phyloP scores from a whole-genome alignment of 2,113 vertebrate species.

The Ranitomeya variabilis region DNA sequence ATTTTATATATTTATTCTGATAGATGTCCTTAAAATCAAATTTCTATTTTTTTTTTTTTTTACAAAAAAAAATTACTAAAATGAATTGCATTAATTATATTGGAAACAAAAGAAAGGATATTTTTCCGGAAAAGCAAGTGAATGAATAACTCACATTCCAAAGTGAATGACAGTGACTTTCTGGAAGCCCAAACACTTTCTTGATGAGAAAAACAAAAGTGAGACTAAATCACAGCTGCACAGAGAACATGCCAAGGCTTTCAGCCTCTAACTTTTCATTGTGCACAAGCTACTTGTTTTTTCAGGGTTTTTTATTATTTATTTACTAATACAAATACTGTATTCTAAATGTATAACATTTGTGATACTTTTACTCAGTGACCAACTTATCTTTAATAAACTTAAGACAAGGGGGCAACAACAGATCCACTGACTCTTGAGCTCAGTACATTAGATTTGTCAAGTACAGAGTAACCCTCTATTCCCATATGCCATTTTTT shows the following conservation, averaged over 20 bases:
- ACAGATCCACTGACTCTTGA: no score
- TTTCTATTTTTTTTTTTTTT: not conserved
- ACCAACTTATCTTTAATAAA: not conserved
- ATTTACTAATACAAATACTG: not conserved
- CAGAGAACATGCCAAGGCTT: slow-evolving; percentile 27
- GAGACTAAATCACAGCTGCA: slow-evolving; percentile 41
- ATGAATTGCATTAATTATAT: slow-evolving; percentile 5
- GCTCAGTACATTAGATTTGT: no score
- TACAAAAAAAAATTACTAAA: not conserved
- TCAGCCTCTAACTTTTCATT: slow-evolving; percentile 31
- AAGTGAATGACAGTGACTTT: slow-evolving; percentile 45
- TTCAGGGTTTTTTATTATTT: not conserved
- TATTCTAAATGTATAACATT: not conserved
- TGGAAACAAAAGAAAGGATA: slow-evolving; percentile 8
- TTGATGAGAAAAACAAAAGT: slow-evolving; percentile 52
- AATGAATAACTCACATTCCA: slow-evolving; percentile 48
- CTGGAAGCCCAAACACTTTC: slow-evolving; percentile 29
- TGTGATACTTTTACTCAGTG: not conserved
- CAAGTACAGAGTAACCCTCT: no score
- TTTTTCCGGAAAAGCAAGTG: slow-evolving; percentile 18
- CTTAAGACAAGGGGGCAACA: no score
- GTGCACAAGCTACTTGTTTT: not conserved
- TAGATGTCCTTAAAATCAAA: not conserved
- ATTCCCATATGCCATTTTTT: no score
- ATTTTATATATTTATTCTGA: not conserved